Percentiles rank a stretch among this genome's conserved stretches.
These are phyloP conservation scores for Lathronympha strigana DNA, from an alignment of 2,888 invertebrate species.

Conservation along the genomic window DNA sequence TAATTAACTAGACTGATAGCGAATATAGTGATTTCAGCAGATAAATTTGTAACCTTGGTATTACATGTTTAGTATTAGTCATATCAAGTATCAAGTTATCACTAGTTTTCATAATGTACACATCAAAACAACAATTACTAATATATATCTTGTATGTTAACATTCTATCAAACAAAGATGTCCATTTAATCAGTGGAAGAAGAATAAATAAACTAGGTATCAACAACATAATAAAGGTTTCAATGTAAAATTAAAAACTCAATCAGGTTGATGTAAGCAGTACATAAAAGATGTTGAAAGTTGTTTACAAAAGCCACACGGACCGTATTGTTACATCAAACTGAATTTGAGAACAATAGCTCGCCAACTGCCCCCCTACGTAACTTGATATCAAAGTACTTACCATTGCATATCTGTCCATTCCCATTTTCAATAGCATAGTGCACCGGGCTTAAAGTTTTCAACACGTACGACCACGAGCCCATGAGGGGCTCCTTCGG, in stretches of 20 bases:
- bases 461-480: constrained; percentile 58
- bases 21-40: no score
- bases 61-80: no score
- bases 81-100: no score
- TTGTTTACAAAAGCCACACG: not conserved
- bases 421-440: constrained; percentile 59
- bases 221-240: not conserved
- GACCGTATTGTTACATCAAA: constrained; percentile 16
- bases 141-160: not conserved
- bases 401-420: constrained; percentile 73
- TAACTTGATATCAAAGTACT: constrained; percentile 42
- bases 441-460: constrained; percentile 67
- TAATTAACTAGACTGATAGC: no score
- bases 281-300: not conserved
- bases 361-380: constrained; percentile 28
- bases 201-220: not conserved
- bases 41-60: no score
- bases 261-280: not conserved
- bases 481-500: constrained; percentile 51
- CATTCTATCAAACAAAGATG: not conserved
- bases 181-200: not conserved
- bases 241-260: not conserved
- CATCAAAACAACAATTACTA: no score
- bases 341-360: constrained; percentile 20
- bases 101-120: no score